Evolutionary conservation across 1,140 invertebrate species (phyloP), one percentile per base, ranked within the genome.

Genomic region (Danaus plexippus): DNA sequence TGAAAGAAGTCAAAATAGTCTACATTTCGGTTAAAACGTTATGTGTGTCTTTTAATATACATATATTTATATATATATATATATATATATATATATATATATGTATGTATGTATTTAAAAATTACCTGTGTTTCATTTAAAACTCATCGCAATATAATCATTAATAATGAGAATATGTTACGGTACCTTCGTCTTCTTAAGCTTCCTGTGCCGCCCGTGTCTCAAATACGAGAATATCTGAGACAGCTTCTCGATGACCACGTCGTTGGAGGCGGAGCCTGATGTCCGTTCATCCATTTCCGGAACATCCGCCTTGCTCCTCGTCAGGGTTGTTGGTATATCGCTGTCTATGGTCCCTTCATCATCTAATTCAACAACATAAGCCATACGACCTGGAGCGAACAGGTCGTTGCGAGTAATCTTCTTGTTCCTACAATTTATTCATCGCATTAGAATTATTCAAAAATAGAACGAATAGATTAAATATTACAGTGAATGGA

Each of bases 221-320:
- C 98, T 88, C 9, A 99, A 85, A 70, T 99, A 99, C 0, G 96
- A 97, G 40, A 99, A 88, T 77, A 99, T 99, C 85, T 99, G 97
- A 0, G 97, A 96, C 8, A 99, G 80, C 84, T 99, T 99, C 77
- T 99, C 98, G 52, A 99, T 96, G 0, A 99, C 96, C 22, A 94
- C 97, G 68, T 98, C 97, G 78, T 98, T 98, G 11, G 96, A 98
- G 6, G 95, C 96, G 0, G 95, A 95, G 1, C 95, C 93, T 89
- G 68, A 92, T 82, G 89, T 96, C 12, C 87, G 64, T 43, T 87
- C 80, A 1, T 80, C 80, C 6, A 71, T 87, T 52, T 91, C 93
- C 0, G 96, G 96, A 47, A 97, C 95, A 76, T 99, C 98, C 6
- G 95, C 94, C 80, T 98, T 97, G 68, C 96, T 98, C 44, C 98